Evolutionary conservation across 2,888 invertebrate species (phyloP), one percentile per base, ranked within the genome.

Genomic region (Platycheirus rosarum): DNA sequence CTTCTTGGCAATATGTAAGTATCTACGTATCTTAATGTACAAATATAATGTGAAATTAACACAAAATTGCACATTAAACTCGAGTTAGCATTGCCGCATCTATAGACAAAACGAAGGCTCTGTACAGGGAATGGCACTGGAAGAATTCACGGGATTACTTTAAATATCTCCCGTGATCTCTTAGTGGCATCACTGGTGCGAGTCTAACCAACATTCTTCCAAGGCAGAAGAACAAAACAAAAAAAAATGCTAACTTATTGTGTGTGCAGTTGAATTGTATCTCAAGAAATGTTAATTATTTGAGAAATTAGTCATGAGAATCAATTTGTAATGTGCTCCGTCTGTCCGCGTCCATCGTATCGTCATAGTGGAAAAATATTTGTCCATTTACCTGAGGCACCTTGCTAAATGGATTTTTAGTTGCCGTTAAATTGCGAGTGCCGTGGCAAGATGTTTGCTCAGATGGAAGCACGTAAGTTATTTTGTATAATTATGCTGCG

Each of bases 61-160:
- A 51, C 32, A 60, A 71, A 66, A 75, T 69, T 55, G 78, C 66
- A 68, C 53, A 73, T 73, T 62, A 62, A 53, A 68, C 48, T 42
- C 18, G 53, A 60, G 42, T 60, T 60, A 60, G 60, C 60, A 60
- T 60, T 42, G 16, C 14, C 26, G 18, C 44, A n/a, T n/a, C n/a
- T n/a, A n/a, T n/a, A n/a, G n/a, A n/a, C 42, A 6, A 26, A 13
- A 57, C 26, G 23, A 40, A 14, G 23, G 4, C 88, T 87, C 87
- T 84, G 87, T 89, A 90, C 92, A 92, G 92, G 92, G 91, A 92
- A 93, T 93, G 92, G 92, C 92, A 93, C 92, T 93, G 92, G 92
- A 92, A 93, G 92, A 92, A 93, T 93, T 93, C 92, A 93, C 92
- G 92, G 92, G 92, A 91, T 89, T 86, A 82, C 84, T 88, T 87